Conservation (phyloP, 2,888 invertebrate genomes). For the Bhutanitis thaidina region DNA sequence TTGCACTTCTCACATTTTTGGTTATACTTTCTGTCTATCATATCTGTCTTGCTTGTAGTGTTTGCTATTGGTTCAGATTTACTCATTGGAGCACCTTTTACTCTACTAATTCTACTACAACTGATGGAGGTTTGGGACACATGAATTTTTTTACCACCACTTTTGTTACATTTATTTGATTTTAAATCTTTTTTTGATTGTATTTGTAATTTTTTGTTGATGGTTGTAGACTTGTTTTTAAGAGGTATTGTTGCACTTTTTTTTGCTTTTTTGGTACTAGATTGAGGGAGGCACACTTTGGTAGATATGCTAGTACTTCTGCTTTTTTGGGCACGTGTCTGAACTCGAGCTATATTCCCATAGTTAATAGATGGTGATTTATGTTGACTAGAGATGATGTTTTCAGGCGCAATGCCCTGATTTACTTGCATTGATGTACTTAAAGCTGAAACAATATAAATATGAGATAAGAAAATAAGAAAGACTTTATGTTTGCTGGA, state of each 20-base stretch:
- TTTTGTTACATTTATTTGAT: not conserved
- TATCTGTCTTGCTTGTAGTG: slow-evolving; percentile 32
- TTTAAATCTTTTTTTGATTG: not conserved
- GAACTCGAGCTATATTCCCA: too few species aligned
- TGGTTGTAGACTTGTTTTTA: slow-evolving; percentile 28
- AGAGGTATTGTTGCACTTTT: slow-evolving; percentile 17
- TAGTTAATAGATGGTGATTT: too few species aligned
- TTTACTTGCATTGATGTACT: too few species aligned
- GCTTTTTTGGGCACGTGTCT: too few species aligned
- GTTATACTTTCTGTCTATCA: slow-evolving; percentile 59
- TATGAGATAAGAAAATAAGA: too few species aligned
- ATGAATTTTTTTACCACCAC: not conserved
- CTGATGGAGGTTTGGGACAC: not conserved
- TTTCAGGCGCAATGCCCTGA: too few species aligned
- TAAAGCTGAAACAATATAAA: too few species aligned
- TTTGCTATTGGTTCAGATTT: slow-evolving; percentile 30
- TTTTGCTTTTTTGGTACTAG: not conserved
- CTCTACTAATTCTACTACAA: slow-evolving; percentile 39
- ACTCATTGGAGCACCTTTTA: slow-evolving; percentile 27
- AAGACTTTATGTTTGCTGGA: too few species aligned
- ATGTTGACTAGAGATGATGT: too few species aligned
- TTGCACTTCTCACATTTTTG: slow-evolving; percentile 58
- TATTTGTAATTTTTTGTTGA: not conserved
- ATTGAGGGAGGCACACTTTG: too few species aligned
- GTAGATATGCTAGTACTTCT: not conserved